phyloP scores from a whole-genome alignment of 1,140 invertebrate species.

The Drosophila melanica region DNA sequence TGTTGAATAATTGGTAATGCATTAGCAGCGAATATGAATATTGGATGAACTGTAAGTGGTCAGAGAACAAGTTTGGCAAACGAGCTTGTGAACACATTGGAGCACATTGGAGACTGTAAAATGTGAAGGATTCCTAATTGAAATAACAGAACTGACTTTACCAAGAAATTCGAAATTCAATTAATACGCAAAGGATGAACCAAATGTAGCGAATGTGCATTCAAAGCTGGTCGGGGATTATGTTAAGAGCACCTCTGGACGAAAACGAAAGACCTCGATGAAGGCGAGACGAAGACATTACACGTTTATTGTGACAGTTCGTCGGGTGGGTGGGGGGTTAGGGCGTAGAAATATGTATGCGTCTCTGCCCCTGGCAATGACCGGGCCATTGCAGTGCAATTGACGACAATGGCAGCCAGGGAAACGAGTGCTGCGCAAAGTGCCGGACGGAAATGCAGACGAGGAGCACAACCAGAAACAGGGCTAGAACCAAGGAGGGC shows the following conservation, averaged over 20 bases:
- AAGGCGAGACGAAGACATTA: slow-evolving; percentile 50
- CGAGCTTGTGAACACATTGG: no score
- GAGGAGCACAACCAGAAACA: slow-evolving; percentile 39
- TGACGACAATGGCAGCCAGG: slow-evolving; percentile 65
- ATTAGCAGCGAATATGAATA: slow-evolving; percentile 35
- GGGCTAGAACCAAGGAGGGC: background rate
- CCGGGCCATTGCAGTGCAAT: slow-evolving; percentile 63
- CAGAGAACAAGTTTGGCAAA: background rate
- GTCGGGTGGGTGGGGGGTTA: background rate
- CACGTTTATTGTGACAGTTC: slow-evolving; percentile 43
- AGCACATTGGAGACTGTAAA: background rate
- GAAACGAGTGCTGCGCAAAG: slow-evolving; percentile 50
- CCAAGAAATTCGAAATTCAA: slow-evolving; percentile 35
- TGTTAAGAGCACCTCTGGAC: slow-evolving; percentile 12
- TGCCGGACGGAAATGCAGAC: slow-evolving; percentile 68
- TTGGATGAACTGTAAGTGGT: slow-evolving; percentile 4
- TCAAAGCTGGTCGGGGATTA: slow-evolving; percentile 6
- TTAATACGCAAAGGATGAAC: slow-evolving; percentile 23
- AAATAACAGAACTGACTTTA: slow-evolving; percentile 36
- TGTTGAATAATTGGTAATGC: slow-evolving; percentile 50
- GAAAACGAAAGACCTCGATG: slow-evolving; percentile 1
- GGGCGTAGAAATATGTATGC: slow-evolving; percentile 10
- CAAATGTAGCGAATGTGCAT: slow-evolving; percentile 43
- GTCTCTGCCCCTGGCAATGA: slow-evolving; percentile 37
- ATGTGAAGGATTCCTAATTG: slow-evolving; percentile 18